Base-by-base conservation (phyloP, 2,797 vertebrate genomes). In the Leptodactylus fallax region DNA sequence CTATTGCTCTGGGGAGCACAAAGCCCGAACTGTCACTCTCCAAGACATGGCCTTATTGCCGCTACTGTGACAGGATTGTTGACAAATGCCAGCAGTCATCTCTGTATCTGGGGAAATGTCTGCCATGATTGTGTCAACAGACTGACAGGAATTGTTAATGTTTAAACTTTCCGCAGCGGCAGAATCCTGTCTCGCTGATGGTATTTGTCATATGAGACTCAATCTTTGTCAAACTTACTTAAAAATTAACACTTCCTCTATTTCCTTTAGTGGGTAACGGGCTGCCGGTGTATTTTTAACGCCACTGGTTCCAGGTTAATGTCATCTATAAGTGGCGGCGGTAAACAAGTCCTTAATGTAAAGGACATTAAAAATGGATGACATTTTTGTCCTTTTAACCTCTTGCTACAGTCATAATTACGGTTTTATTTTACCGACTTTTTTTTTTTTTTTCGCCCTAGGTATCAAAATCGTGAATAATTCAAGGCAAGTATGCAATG, bases 31-130 rank as follows among this genome's bases (percentile, higher is more conserved):
- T 97, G 96, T 96, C 96, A 96, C 96, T 95, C 96, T 96, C 96
- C 95, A 95, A 95, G 96, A 95, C 95, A 96, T 93, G 95, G 96
- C 94, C 95, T 96, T 96, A 96, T 96, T 97, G 96, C 96, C 96
- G 96, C 96, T 90, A 95, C 95, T 87, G 94, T 98, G 98, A 99
- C 98, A 99, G 97, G 97, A 97, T 97, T 99, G 98, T 99, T 99
- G 98, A 99, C 98, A 99, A 99, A 99, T 97, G 98, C 98, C 98
- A 99, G 98, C 97, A 99, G 98, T 98, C 98, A 99, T 98, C 97
- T 97, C 95, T 92, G 97, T 96, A 97, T 97, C 98, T 96, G 97
- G 98, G 98, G 98, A 98, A 97, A 98, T 97, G 97, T 97, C 97
- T 99, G 97, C 97, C 97, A 97, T 96, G 96, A 98, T 98, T 98